phyloP scores from a whole-genome alignment of 2,888 invertebrate genomes.

The Argyresthia albistria region DNA sequence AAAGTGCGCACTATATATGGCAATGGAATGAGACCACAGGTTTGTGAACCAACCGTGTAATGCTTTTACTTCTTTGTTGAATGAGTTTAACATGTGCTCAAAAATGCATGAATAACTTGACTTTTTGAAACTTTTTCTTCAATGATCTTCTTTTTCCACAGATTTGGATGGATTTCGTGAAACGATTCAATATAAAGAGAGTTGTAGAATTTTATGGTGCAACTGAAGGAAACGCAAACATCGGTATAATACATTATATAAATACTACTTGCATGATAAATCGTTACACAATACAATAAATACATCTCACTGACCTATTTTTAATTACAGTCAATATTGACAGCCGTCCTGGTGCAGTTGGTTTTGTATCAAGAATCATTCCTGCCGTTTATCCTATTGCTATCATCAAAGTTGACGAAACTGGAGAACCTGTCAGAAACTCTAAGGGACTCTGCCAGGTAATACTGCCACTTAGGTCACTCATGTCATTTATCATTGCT shows the following conservation, averaged over 20 bases:
- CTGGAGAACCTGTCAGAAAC: conserved; percentile 93
- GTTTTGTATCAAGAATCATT: conserved; percentile 92
- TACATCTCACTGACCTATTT: too few species aligned
- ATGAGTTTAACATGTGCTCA: too few species aligned
- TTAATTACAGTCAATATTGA: conserved; percentile 87
- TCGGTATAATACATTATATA: conserved; percentile 70
- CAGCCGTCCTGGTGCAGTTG: conserved; percentile 95
- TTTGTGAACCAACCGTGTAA: conserved; percentile 16
- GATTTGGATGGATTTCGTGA: conserved; percentile 93
- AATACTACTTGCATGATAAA: too few species aligned
- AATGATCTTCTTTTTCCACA: conserved; percentile 41
- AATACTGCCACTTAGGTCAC: conserved; percentile 13
- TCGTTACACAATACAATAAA: background rate
- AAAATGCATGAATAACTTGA: too few species aligned
- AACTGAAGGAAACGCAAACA: conserved; percentile 98
- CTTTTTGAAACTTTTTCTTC: too few species aligned
- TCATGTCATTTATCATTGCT: background rate
- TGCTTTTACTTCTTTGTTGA: too few species aligned
- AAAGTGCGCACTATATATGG: conserved; percentile 88
- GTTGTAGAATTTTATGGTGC: conserved; percentile 98
- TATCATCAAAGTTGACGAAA: conserved; percentile 91
- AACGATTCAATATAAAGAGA: conserved; percentile 86
- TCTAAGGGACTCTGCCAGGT: conserved; percentile 87
- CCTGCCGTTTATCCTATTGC: conserved; percentile 95
- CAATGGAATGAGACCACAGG: conserved; percentile 90